Evolutionary conservation across 2,113 vertebrate genomes (phyloP), one percentile per base, ranked within the genome.

Genomic region (Accipiter cooperii): DNA sequence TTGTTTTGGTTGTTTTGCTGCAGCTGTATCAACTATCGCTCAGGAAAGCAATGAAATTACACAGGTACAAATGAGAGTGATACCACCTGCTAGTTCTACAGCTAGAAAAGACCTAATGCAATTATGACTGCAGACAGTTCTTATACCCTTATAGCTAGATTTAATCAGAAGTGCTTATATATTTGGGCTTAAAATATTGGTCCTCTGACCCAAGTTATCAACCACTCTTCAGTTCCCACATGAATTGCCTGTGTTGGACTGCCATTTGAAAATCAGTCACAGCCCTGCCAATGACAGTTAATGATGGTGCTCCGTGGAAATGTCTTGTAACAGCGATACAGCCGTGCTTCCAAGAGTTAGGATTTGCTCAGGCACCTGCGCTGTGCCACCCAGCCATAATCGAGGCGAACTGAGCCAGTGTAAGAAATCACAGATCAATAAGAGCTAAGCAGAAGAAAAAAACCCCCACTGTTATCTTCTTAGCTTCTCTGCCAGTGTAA

Each of bases 261-360:
- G 26, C 40, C 6, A 4, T 36, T 71, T 38, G 68, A 51, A 84
- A 68, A 76, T 29, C 74, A 49, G 52, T 10, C 46, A 46, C 24
- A 73, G 70, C 65, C 20, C 31, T 47, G 42, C 4, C 65, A 16
- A 5, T 17, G 61, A 8, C 40, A 19, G 28, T 9, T 42, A 3
- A 8, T 21, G 70, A 15, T 11, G 34, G 9, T 25, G 10, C 14
- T 69, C 63, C 54, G 17, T 1, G 2, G 44, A 76, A 68, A 44
- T 7, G 7, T 4, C 68, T 70, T 54, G 17, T 26, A 44, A 29
- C 34, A 75, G 61, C 0, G 1, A 36, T 0, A 8, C 16, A 47
- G 34, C 8, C 73, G 52, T 3, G 8, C 5, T 36, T 58, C 80
- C 10, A 31, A 46, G 29, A 33, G n/a, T 20, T 58, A 65, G 58